phyloP scores from a whole-genome alignment of 2,113 vertebrate genomes.

The Ciconia boyciana region DNA sequence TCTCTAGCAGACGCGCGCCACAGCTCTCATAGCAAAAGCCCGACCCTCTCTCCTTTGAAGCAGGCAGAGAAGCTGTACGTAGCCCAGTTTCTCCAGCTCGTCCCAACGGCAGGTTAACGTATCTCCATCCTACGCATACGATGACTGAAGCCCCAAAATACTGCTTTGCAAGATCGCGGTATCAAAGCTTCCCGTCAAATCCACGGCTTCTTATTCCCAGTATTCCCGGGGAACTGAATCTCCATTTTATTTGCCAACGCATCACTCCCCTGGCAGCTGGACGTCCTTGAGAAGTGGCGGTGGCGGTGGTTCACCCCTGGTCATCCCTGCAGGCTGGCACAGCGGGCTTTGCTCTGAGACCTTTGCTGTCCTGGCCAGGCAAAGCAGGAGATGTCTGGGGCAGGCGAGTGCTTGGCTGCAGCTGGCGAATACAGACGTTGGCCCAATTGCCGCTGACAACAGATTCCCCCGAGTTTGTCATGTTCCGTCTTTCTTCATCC shows the following conservation, averaged over 20 bases:
- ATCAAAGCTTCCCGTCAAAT: neutral
- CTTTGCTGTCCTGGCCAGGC: too few species aligned
- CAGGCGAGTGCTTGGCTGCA: neutral
- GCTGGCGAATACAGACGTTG: neutral
- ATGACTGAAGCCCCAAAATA: fast-evolving
- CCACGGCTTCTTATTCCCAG: neutral
- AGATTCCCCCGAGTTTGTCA: neutral
- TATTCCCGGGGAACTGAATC: neutral
- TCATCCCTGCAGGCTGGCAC: neutral
- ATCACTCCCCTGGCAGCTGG: neutral
- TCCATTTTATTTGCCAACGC: fast-evolving
- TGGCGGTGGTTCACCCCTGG: neutral
- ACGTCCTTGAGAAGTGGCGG: neutral
- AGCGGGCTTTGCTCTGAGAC: neutral
- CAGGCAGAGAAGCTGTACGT: neutral
- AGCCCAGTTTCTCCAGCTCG: neutral
- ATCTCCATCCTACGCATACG: fast-evolving
- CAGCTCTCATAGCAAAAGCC: neutral
- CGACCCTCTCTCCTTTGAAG: neutral
- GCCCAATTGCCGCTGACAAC: fast-evolving
- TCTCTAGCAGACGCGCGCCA: fast-evolving
- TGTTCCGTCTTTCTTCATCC: neutral
- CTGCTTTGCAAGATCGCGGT: fast-evolving
- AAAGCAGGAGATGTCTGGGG: neutral
- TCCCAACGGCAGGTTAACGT: neutral